These are phyloP conservation scores for Eudiplozoon nipponicum DNA, from an alignment of 2,888 invertebrate species.

Conservation along the genomic window DNA sequence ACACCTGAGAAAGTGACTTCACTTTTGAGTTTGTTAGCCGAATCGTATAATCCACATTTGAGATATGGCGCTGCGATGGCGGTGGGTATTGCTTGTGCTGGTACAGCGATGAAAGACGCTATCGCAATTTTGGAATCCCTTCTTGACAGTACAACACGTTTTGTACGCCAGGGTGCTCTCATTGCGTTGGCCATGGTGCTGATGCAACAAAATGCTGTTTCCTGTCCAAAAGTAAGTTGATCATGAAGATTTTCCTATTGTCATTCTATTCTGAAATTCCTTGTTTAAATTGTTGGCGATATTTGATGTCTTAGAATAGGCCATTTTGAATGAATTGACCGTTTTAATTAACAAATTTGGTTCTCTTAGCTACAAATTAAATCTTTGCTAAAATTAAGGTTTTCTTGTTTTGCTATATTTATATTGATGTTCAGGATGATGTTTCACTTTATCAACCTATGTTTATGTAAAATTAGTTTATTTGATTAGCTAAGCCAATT, in stretches of 20 bases:
- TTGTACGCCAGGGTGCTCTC: conserved; percentile 56
- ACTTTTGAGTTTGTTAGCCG: conserved; percentile 72
- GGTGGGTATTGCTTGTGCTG: conserved; percentile 83
- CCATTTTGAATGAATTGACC: too few species aligned
- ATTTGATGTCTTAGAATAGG: not conserved
- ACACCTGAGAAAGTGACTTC: conserved; percentile 55
- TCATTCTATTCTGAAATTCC: not conserved
- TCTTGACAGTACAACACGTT: conserved; percentile 92
- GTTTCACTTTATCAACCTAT: too few species aligned
- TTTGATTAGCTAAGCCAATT: too few species aligned
- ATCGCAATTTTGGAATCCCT: conserved; percentile 74
- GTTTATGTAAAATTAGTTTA: too few species aligned
- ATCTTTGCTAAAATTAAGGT: too few species aligned
- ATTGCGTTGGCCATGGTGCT: conserved; percentile 88
- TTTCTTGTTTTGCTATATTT: too few species aligned
- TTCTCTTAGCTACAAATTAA: too few species aligned
- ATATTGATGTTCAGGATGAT: too few species aligned
- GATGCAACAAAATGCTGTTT: conserved; percentile 76
- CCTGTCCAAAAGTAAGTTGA: conserved; percentile 47
- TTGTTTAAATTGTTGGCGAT: not conserved
- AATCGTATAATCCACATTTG: conserved; percentile 93
- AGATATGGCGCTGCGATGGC: conserved; percentile 98
- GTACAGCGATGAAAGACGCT: conserved; percentile 73
- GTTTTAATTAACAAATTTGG: too few species aligned
- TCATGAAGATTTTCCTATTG: too few species aligned